These are phyloP conservation scores for Popillia japonica DNA, from an alignment of 1,140 invertebrate species.

Conservation along the genomic window DNA sequence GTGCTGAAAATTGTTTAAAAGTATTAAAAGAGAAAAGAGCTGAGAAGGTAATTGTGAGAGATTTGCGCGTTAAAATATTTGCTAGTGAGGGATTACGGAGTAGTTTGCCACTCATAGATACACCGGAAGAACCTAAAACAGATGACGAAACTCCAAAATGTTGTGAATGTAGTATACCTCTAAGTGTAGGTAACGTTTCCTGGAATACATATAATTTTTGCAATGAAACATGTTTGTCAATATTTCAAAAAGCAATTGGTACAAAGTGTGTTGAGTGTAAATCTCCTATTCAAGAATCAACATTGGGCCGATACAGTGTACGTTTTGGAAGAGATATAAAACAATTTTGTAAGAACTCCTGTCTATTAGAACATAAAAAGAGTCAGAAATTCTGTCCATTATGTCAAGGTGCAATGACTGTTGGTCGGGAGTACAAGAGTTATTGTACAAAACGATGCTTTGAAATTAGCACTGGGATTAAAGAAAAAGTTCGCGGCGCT, in stretches of 20 bases:
- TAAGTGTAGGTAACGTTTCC: conserved; percentile 57
- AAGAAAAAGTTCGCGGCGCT: conserved; percentile 46
- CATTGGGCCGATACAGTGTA: conserved; percentile 91
- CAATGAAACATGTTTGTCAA: conserved; percentile 81
- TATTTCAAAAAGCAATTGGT: conserved; percentile 80
- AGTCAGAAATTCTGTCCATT: conserved; percentile 90
- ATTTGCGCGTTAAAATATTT: conserved; percentile 55
- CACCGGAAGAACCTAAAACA: background rate
- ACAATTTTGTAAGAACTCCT: conserved; percentile 89
- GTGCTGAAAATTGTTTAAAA: conserved; percentile 61
- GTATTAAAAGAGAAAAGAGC: conserved; percentile 55
- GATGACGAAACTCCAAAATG: conserved; percentile 44
- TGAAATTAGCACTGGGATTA: conserved; percentile 79
- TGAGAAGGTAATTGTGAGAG: conserved; percentile 60
- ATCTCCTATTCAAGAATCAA: conserved; percentile 73
- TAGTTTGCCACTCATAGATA: conserved; percentile 37
- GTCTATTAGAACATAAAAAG: conserved; percentile 90
- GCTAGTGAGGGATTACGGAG: conserved; percentile 36
- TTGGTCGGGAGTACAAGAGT: conserved; percentile 71
- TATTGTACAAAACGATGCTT: conserved; percentile 88
- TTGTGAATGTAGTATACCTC: conserved; percentile 46
- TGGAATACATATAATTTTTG: conserved; percentile 97
- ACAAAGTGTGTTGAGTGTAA: conserved; percentile 85
- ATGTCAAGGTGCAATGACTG: conserved; percentile 89
- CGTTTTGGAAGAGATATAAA: conserved; percentile 89